Evolutionary conservation across 2,797 vertebrate genomes (phyloP).

Genomic region (Benthosema pterotum): DNA sequence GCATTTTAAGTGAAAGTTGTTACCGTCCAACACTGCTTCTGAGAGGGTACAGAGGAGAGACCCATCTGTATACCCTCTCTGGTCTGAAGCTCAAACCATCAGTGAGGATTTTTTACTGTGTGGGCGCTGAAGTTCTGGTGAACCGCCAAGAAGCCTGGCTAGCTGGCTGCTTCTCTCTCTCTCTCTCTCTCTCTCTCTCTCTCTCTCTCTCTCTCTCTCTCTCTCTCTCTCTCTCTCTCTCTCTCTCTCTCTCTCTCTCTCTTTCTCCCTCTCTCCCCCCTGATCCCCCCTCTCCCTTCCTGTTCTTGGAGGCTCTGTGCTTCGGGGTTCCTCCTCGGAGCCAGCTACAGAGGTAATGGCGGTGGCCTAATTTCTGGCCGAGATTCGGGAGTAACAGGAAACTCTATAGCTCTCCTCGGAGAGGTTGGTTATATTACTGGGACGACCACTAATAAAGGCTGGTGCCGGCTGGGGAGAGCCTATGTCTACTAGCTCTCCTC

Average conservation of each 20-base stretch:
- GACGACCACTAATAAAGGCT: conserved; percentile 69
- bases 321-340: conserved; percentile 39
- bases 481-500: conserved; percentile 31
- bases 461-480: conserved; percentile 63
- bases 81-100: too few species aligned
- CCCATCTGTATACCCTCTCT: too few species aligned
- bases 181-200: conserved; percentile 14
- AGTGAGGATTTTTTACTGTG: too few species aligned
- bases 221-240: neutral
- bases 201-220: conserved; percentile 11
- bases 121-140: conserved; percentile 40
- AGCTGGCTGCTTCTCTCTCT: conserved; percentile 22
- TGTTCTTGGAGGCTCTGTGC: neutral
- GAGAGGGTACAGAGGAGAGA: too few species aligned
- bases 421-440: conserved; percentile 70
- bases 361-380: conserved; percentile 65
- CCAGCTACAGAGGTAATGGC: conserved; percentile 54
- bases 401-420: conserved; percentile 68
- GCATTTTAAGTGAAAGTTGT: too few species aligned
- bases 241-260: conserved; percentile 9
- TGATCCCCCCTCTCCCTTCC: conserved; percentile 34
- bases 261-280: conserved; percentile 10
- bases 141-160: conserved; percentile 36
- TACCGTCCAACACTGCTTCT: too few species aligned
- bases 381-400: conserved; percentile 71